Percentiles rank a stretch among this genome's conserved stretches.
These are phyloP conservation scores for Eleutherodactylus coqui DNA, from an alignment of 2,797 vertebrate species.

Conservation along the genomic window DNA sequence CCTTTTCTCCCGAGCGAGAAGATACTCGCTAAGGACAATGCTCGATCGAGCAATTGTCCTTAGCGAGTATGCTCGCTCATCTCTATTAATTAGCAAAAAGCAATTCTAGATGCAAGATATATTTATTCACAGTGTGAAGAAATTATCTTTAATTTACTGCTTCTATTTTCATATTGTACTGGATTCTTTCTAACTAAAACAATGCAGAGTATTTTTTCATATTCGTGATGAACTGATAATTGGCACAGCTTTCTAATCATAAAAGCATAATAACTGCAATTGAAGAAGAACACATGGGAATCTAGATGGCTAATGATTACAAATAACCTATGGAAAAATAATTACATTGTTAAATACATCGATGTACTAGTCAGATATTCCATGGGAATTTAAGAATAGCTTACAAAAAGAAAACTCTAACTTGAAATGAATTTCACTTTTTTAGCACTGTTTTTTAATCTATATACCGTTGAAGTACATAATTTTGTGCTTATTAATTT, in stretches of 20 bases:
- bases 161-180: neutral
- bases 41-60: too few relatives aligned
- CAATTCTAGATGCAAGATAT: neutral
- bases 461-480: neutral
- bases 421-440: neutral
- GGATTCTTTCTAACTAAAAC: neutral
- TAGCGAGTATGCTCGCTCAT: too few relatives aligned
- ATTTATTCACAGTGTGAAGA: neutral
- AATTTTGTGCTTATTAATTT: too few relatives aligned
- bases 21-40: too few relatives aligned
- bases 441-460: neutral
- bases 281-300: neutral
- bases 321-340: constrained; percentile 3
- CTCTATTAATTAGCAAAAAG: neutral
- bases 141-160: constrained; percentile 20
- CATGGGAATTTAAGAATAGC: too few relatives aligned
- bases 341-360: neutral
- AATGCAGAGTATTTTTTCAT: constrained; percentile 1
- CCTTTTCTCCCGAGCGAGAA: too few relatives aligned
- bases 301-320: neutral
- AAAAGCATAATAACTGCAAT: neutral
- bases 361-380: neutral
- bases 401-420: neutral
- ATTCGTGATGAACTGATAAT: neutral
- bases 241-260: constrained; percentile 8